These are phyloP conservation scores for Drosophila atripex DNA, from an alignment of 2,888 invertebrate species.

Conservation along the genomic window DNA sequence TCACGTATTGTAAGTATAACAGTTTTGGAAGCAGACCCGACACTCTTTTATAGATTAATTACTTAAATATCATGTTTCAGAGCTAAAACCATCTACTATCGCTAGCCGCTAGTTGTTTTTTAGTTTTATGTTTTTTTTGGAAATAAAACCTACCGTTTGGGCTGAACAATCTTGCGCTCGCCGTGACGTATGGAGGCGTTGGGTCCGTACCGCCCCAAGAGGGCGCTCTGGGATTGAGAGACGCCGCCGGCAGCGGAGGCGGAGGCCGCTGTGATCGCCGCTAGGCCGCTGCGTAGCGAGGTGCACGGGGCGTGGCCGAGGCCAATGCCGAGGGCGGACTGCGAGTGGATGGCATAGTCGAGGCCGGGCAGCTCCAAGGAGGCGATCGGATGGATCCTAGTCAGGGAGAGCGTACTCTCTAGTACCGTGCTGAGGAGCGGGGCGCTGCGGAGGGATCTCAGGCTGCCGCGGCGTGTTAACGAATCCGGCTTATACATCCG, in stretches of 20 bases:
- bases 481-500: slow-evolving; percentile 84
- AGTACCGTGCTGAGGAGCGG: slow-evolving; percentile 84
- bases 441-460: slow-evolving; percentile 84
- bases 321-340: slow-evolving; percentile 70
- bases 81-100: background rate
- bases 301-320: slow-evolving; percentile 57
- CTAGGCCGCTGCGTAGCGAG: slow-evolving; percentile 78
- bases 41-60: too few relatives aligned
- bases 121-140: too few relatives aligned
- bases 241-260: slow-evolving; percentile 64
- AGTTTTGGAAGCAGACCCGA: too few relatives aligned
- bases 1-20: too few relatives aligned
- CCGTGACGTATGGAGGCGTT: slow-evolving; percentile 80
- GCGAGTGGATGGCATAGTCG: slow-evolving; percentile 82
- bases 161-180: slow-evolving; percentile 82
- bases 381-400: slow-evolving; percentile 84
- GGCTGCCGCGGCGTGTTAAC: slow-evolving; percentile 83
- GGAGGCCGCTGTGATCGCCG: slow-evolving; percentile 75
- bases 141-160: slow-evolving; percentile 82
- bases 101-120: too few relatives aligned
- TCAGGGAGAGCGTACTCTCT: slow-evolving; percentile 83
- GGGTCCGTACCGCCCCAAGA: slow-evolving; percentile 78
- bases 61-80: background rate
- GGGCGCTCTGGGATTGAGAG: slow-evolving; percentile 71
- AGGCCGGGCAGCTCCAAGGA: slow-evolving; percentile 84